Percentiles rank a stretch among this genome's conserved stretches.
These are phyloP conservation scores for Anhinga anhinga DNA, from an alignment of 2,113 vertebrate genomes.

Conservation along the genomic window DNA sequence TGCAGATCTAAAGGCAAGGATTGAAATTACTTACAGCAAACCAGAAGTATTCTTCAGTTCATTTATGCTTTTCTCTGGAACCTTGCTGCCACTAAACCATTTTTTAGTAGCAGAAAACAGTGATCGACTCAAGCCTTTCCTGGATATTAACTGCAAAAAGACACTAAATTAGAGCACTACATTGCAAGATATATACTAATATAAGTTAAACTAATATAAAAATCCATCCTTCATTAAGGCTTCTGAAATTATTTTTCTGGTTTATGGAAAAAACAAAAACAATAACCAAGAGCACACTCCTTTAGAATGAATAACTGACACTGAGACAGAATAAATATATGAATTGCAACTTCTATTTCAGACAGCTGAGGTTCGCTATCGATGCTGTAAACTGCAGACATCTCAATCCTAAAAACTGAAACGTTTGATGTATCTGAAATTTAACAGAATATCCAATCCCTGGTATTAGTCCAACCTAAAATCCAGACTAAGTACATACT, in stretches of 20 bases:
- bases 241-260: background rate
- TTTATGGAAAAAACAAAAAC: background rate
- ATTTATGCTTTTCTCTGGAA: conserved; percentile 91
- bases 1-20: background rate
- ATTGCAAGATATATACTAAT: background rate
- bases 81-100: conserved; percentile 96
- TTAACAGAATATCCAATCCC: background rate
- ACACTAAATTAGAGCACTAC: background rate
- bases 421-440: background rate
- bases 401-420: background rate
- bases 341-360: background rate
- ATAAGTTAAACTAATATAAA: background rate
- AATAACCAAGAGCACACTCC: background rate
- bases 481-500: background rate
- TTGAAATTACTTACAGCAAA: conserved; percentile 84
- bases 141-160: conserved; percentile 87
- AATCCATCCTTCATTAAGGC: background rate
- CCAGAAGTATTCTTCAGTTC: conserved; percentile 93
- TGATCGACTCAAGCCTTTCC: conserved; percentile 95
- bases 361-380: background rate
- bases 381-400: background rate
- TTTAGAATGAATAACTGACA: background rate
- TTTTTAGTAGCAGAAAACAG: conserved; percentile 97
- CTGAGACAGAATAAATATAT: background rate
- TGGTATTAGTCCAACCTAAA: background rate